Evolutionary conservation across 2,797 vertebrate genomes (phyloP).

Genomic region (Luscinia megarhynchos): DNA sequence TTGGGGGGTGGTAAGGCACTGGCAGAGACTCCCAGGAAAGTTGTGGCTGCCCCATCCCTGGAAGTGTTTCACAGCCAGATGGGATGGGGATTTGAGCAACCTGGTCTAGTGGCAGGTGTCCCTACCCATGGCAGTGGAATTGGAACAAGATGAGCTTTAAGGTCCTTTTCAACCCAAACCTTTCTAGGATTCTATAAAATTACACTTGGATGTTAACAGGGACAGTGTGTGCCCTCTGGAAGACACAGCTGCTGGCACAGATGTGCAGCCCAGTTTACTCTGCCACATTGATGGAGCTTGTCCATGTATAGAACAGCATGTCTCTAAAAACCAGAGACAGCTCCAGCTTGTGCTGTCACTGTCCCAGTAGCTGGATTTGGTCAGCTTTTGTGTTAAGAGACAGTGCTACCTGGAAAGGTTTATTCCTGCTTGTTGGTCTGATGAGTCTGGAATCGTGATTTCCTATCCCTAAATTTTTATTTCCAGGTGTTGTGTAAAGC

Average conservation of each 20-base stretch:
- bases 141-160: not conserved
- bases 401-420: not conserved
- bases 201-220: not conserved
- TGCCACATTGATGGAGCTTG: accelerated
- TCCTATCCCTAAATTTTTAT: not conserved
- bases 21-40: not conserved
- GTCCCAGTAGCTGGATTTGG: accelerated
- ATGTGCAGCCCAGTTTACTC: not conserved
- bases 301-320: not conserved
- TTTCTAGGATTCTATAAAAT: not conserved
- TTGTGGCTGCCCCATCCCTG: not conserved
- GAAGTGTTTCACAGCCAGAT: too few relatives aligned
- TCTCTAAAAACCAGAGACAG: not conserved
- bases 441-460: not conserved
- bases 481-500: not conserved
- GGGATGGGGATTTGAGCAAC: not conserved
- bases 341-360: not conserved
- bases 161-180: not conserved
- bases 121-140: not conserved
- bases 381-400: not conserved
- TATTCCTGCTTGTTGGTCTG: not conserved
- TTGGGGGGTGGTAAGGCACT: not conserved
- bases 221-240: not conserved
- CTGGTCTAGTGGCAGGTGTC: not conserved
- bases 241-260: not conserved